These are phyloP conservation scores for Euthynnus affinis DNA, from an alignment of 2,797 vertebrate genomes.

Conservation along the genomic window DNA sequence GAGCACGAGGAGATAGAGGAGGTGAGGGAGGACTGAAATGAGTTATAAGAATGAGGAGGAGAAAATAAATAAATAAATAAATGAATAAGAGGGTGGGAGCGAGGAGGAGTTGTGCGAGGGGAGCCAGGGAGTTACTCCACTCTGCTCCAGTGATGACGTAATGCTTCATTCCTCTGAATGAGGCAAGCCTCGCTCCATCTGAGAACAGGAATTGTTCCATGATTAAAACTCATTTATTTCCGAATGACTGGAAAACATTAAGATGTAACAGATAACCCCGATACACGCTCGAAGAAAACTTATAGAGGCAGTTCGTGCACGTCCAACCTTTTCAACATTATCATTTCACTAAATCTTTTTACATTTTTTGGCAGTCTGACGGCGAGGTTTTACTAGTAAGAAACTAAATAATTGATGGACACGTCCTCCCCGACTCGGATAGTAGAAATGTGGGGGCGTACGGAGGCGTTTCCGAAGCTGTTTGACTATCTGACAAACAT, in stretches of 20 bases:
- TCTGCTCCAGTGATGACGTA: constrained; percentile 66
- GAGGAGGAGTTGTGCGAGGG: constrained; percentile 29
- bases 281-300: neutral
- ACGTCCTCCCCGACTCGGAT: too few species aligned
- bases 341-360: neutral
- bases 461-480: too few species aligned
- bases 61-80: constrained; percentile 37
- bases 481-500: too few species aligned
- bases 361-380: neutral
- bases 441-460: too few species aligned
- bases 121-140: constrained; percentile 63
- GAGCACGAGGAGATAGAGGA: neutral
- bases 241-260: constrained; percentile 56
- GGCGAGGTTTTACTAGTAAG: too few species aligned
- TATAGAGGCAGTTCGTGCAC: constrained; percentile 6
- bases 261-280: constrained; percentile 27
- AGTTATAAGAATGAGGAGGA: constrained; percentile 29
- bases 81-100: neutral
- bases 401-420: too few species aligned
- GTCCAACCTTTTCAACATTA: neutral
- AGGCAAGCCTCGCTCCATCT: constrained; percentile 50
- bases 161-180: constrained; percentile 70
- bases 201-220: constrained; percentile 58
- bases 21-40: neutral
- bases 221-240: constrained; percentile 55